phyloP scores from a whole-genome alignment of 2,888 invertebrate species.

The Lycia hirtaria region DNA sequence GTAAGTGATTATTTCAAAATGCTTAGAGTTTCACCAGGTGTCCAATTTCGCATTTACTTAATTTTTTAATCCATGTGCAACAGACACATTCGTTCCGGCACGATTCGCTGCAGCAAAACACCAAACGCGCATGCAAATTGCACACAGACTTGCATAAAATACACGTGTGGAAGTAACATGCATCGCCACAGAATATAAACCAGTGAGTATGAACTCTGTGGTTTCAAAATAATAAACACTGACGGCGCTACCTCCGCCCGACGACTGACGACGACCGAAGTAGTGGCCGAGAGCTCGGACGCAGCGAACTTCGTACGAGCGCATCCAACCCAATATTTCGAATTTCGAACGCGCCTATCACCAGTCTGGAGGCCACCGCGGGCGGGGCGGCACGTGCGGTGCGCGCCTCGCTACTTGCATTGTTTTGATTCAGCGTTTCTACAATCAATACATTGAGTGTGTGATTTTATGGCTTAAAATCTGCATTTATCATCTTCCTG shows the following conservation, averaged over 20 bases:
- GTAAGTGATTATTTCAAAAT: no score
- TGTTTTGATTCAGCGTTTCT: constrained; percentile 77
- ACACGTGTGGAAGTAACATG: constrained; percentile 40
- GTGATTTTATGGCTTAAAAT: constrained; percentile 66
- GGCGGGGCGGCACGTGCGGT: constrained; percentile 83
- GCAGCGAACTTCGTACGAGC: constrained; percentile 69
- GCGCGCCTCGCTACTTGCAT: constrained; percentile 81
- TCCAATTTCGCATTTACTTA: not conserved
- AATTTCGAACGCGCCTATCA: constrained; percentile 46
- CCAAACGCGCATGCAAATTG: constrained; percentile 30
- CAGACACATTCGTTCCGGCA: constrained; percentile 15
- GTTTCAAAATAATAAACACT: constrained; percentile 68
- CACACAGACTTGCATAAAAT: constrained; percentile 27
- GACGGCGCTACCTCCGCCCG: constrained; percentile 57
- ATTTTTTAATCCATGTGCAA: constrained; percentile 11
- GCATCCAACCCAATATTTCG: constrained; percentile 74
- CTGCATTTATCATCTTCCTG: constrained; percentile 41
- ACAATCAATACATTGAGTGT: constrained; percentile 75
- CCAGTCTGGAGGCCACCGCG: constrained; percentile 80
- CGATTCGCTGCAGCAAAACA: constrained; percentile 14
- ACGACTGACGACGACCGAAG: constrained; percentile 38
- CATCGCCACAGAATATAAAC: constrained; percentile 33
- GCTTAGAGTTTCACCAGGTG: not conserved
- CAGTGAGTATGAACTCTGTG: constrained; percentile 19
- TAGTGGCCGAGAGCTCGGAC: constrained; percentile 54